phyloP scores from a whole-genome alignment of 2,797 vertebrate genomes.

The Ispidina lecontei region DNA sequence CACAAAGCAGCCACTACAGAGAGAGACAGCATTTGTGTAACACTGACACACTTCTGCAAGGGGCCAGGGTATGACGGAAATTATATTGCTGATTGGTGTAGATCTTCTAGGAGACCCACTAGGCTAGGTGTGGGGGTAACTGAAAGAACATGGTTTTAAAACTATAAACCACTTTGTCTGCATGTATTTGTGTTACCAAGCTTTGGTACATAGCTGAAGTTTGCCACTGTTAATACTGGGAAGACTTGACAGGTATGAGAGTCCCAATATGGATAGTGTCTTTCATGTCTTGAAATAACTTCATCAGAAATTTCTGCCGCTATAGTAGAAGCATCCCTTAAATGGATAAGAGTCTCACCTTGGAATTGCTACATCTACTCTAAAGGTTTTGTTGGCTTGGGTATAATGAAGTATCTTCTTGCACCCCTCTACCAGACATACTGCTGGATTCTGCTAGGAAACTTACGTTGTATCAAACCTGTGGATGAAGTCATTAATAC shows the following conservation, averaged over 20 bases:
- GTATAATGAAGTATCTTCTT: background rate
- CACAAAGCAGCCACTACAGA: background rate
- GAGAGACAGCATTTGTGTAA: background rate
- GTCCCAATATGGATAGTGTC: background rate
- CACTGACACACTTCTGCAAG: background rate
- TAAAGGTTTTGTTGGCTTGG: background rate
- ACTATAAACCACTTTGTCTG: background rate
- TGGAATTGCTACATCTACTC: background rate
- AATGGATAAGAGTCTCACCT: background rate
- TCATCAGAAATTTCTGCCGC: background rate
- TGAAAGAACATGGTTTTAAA: background rate
- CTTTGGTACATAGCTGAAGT: background rate
- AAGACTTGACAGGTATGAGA: background rate
- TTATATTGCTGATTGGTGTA: background rate
- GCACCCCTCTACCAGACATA: background rate
- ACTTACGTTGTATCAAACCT: background rate
- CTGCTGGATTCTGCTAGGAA: background rate
- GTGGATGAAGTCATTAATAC: background rate
- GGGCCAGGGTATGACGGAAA: background rate
- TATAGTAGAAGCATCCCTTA: background rate
- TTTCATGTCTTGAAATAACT: background rate
- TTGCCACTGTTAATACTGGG: background rate
- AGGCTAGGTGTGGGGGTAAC: background rate
- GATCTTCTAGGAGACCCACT: background rate
- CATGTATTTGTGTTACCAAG: background rate